A percentile compares a stretch with the other conserved stretches of the same genome.
phyloP scores from a whole-genome alignment of 1,140 invertebrate genomes.

The Glossosoma conforme region DNA sequence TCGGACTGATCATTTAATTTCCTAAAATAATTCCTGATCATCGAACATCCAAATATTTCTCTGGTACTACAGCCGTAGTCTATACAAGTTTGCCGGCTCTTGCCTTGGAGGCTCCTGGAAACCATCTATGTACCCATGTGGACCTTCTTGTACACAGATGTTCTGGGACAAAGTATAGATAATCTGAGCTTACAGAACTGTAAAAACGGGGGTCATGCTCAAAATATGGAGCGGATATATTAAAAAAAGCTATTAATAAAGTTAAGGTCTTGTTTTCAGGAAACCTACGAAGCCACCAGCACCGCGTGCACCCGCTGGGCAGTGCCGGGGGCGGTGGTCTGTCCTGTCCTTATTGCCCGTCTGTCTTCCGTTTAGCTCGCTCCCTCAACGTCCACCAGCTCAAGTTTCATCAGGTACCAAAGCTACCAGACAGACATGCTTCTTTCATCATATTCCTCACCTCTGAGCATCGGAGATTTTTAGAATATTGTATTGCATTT shows the following conservation, averaged over 20 bases:
- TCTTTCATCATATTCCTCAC: not conserved
- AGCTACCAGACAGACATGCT: not conserved
- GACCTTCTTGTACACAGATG: too few relatives aligned
- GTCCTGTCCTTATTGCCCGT: conserved; percentile 1
- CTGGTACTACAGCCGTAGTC: too few relatives aligned
- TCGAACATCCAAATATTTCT: too few relatives aligned
- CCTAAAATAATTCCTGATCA: too few relatives aligned
- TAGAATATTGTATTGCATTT: conserved; percentile 5
- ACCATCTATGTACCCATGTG: too few relatives aligned
- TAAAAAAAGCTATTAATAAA: not conserved
- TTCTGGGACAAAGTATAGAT: too few relatives aligned
- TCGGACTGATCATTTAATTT: too few relatives aligned
- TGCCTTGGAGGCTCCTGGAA: too few relatives aligned
- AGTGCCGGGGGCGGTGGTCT: not conserved
- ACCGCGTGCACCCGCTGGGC: not conserved
- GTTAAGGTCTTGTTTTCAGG: not conserved
- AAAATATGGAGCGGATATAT: not conserved
- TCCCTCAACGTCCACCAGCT: not conserved
- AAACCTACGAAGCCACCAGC: conserved; percentile 5
- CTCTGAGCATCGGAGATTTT: not conserved
- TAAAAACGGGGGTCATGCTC: too few relatives aligned
- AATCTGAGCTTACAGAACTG: too few relatives aligned
- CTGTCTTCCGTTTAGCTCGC: not conserved
- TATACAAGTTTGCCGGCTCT: too few relatives aligned
- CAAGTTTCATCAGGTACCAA: conserved; percentile 7